These are phyloP conservation scores for Idaea biselata DNA, from an alignment of 2,888 invertebrate genomes.

Conservation along the genomic window DNA sequence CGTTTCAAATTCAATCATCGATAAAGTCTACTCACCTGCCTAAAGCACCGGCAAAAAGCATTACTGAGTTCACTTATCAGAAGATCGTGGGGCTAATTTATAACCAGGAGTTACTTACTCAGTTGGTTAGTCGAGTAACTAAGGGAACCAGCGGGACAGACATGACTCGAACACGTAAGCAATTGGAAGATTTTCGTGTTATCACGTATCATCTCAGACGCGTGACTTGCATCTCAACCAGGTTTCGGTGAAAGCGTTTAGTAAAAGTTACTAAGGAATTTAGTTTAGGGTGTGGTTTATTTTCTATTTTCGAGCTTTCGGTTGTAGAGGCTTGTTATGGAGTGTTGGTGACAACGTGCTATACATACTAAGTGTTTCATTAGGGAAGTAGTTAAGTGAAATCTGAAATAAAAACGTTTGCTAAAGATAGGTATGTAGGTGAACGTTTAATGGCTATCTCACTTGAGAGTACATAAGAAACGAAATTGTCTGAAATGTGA, in stretches of 20 bases:
- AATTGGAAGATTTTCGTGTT: slow-evolving; percentile 80
- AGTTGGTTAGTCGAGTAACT: slow-evolving; percentile 49
- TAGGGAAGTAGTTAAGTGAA: neutral
- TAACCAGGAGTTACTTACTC: slow-evolving; percentile 73
- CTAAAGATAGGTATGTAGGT: too few species aligned
- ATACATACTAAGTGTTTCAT: neutral
- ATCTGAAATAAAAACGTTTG: neutral
- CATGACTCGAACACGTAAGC: slow-evolving; percentile 75
- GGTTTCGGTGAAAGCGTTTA: slow-evolving; percentile 41
- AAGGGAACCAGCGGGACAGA: slow-evolving; percentile 32
- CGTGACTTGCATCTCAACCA: slow-evolving; percentile 65
- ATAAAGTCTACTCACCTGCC: slow-evolving; percentile 73
- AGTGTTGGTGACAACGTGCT: neutral
- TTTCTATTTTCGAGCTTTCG: neutral
- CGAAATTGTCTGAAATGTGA: too few species aligned
- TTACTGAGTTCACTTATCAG: slow-evolving; percentile 69
- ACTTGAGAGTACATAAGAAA: too few species aligned
- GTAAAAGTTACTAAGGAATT: slow-evolving; percentile 51
- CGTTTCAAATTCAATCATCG: slow-evolving; percentile 70
- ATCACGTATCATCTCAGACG: slow-evolving; percentile 78
- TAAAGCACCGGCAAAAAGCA: slow-evolving; percentile 66
- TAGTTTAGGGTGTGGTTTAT: slow-evolving; percentile 31
- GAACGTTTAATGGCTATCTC: too few species aligned
- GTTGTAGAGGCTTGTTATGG: neutral
- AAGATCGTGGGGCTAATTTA: slow-evolving; percentile 72